These are phyloP conservation scores for Crossaster papposus DNA, from an alignment of 53 echinoderm and acorn worm genomes.

Conservation along the genomic window DNA sequence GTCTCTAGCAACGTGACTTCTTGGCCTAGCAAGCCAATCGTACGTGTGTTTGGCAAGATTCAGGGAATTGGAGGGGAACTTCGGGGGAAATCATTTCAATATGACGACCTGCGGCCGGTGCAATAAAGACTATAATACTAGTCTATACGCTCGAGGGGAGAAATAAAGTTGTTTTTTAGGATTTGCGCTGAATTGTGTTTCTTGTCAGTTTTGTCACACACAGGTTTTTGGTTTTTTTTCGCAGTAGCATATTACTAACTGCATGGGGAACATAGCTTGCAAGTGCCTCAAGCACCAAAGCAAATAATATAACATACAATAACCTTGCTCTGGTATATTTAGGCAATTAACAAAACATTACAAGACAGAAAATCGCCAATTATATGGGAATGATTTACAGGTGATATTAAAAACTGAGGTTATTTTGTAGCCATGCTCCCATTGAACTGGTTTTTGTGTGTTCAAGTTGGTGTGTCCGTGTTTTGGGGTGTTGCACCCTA, in stretches of 20 bases:
- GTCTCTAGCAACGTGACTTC: conserved; percentile 32
- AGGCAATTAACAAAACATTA: not conserved
- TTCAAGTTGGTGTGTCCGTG: no score
- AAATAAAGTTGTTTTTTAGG: not conserved
- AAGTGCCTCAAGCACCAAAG: not conserved
- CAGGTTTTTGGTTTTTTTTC: not conserved
- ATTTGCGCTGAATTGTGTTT: conserved; percentile 4
- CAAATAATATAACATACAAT: not conserved
- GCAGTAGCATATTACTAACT: not conserved
- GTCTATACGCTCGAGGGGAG: not conserved
- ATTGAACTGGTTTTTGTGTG: no score
- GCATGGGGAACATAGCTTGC: not conserved
- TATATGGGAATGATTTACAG: no score
- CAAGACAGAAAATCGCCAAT: no score
- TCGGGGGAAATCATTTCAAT: conserved; percentile 37
- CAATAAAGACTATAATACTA: not conserved
- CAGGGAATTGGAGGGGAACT: conserved; percentile 27
- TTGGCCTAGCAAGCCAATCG: conserved; percentile 32
- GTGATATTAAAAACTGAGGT: no score
- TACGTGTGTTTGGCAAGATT: conserved; percentile 30
- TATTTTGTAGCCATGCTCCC: no score
- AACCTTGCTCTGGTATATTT: not conserved
- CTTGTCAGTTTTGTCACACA: not conserved
- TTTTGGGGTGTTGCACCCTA: no score
- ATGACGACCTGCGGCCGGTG: conserved; percentile 23